Evolutionary conservation across 1,140 invertebrate genomes (phyloP).

Genomic region (Sipha flava): DNA sequence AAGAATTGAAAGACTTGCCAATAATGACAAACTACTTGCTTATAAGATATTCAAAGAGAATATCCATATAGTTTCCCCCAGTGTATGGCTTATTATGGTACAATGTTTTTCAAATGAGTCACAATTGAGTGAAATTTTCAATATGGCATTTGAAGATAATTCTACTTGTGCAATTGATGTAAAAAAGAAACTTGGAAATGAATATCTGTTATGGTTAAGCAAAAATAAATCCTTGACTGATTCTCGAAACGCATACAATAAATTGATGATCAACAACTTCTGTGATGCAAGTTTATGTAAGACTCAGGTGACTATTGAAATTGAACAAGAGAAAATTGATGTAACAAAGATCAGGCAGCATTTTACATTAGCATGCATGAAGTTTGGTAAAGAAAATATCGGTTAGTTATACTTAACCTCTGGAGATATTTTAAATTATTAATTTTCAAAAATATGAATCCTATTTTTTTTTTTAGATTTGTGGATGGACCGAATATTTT

Average conservation of each 20-base stretch:
- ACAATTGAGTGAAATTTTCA: background rate
- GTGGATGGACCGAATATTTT: constrained; percentile 17
- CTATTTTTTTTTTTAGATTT: background rate
- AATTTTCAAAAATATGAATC: background rate
- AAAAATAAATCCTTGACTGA: background rate
- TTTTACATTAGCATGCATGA: constrained; percentile 4
- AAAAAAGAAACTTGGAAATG: background rate
- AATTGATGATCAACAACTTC: background rate
- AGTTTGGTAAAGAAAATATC: constrained; percentile 11
- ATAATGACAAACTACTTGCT: background rate
- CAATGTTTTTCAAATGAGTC: background rate
- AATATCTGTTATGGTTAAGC: background rate
- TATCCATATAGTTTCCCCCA: background rate
- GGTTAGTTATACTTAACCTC: background rate
- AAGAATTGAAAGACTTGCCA: background rate
- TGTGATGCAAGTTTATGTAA: background rate
- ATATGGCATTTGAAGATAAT: background rate
- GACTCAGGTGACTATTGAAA: background rate
- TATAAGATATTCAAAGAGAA: background rate
- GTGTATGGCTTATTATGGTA: background rate
- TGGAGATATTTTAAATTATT: background rate
- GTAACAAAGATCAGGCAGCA: background rate
- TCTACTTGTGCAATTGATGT: background rate
- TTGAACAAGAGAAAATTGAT: background rate
- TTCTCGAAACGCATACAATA: background rate